Conservation (phyloP, 30 jellyfish, hydroid and myxozoan species). For the Chrysaora quinquecirrha region DNA sequence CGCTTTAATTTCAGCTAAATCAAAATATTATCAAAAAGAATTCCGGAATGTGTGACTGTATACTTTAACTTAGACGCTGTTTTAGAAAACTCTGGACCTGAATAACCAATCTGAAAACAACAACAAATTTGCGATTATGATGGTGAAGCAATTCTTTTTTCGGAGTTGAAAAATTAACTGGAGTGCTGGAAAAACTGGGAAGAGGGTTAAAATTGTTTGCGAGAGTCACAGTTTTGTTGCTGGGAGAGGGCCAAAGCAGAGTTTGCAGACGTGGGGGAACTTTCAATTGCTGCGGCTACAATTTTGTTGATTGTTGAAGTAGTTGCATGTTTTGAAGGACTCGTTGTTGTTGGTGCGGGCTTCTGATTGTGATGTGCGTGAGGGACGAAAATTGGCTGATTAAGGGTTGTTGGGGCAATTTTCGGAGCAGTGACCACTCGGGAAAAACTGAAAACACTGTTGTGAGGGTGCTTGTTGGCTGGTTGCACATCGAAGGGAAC, state of each 20-base stretch:
- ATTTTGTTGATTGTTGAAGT: neutral
- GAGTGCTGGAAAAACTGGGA: neutral
- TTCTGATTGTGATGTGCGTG: too few relatives aligned
- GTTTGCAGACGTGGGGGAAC: neutral
- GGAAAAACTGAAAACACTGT: too few relatives aligned
- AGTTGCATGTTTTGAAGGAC: neutral
- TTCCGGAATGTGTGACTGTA: neutral
- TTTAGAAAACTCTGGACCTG: neutral
- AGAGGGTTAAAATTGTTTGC: neutral
- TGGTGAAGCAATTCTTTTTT: neutral
- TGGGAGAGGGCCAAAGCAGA: neutral
- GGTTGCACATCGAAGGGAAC: constrained; percentile 14
- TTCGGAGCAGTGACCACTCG: too few relatives aligned
- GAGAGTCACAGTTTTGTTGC: neutral
- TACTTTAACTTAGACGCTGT: neutral
- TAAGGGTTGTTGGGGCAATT: too few relatives aligned
- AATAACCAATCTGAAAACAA: neutral
- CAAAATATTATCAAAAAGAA: neutral
- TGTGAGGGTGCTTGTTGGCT: too few relatives aligned
- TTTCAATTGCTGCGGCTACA: neutral
- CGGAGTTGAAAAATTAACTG: neutral
- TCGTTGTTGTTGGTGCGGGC: too few relatives aligned
- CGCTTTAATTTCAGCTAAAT: neutral
- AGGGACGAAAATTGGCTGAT: too few relatives aligned
- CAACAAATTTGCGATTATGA: neutral